Conservation (phyloP, 92 coral and sea anemone species). For the Isaurus tuberculatus region DNA sequence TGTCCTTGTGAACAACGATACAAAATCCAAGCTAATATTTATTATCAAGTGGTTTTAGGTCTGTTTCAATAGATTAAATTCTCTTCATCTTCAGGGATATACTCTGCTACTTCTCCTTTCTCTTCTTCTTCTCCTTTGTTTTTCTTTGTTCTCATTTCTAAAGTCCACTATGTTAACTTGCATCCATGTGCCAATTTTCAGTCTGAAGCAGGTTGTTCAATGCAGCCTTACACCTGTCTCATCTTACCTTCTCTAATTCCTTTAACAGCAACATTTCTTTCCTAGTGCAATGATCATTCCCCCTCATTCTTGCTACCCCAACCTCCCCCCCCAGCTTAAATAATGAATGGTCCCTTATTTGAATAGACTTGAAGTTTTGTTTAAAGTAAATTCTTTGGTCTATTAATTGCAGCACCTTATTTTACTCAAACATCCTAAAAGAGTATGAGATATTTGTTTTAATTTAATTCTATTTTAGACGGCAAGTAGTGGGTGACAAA, state of each 20-base stretch:
- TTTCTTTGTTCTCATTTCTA: not conserved
- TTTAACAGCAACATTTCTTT: not conserved
- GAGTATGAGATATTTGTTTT: too few species aligned
- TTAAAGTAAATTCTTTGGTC: too few species aligned
- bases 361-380: too few species aligned
- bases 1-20: not conserved
- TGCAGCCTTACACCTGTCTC: not conserved
- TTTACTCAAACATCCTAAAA: too few species aligned
- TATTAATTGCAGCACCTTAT: too few species aligned
- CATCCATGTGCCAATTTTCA: too few species aligned
- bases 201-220: constrained; percentile 6
- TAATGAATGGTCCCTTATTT: too few species aligned
- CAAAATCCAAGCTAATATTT: not conserved
- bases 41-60: not conserved
- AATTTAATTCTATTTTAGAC: too few species aligned
- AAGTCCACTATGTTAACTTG: not conserved
- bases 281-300: not conserved
- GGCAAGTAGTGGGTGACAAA: too few species aligned
- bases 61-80: constrained; percentile 5
- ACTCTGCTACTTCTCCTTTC: not conserved
- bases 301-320: too few species aligned
- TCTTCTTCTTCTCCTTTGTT: not conserved
- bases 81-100: constrained; percentile 1
- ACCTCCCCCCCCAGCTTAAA: too few species aligned
- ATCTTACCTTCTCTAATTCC: constrained; percentile 3